Conservation (phyloP, 1,140 invertebrate species). For the Leptinotarsa lineolata region DNA sequence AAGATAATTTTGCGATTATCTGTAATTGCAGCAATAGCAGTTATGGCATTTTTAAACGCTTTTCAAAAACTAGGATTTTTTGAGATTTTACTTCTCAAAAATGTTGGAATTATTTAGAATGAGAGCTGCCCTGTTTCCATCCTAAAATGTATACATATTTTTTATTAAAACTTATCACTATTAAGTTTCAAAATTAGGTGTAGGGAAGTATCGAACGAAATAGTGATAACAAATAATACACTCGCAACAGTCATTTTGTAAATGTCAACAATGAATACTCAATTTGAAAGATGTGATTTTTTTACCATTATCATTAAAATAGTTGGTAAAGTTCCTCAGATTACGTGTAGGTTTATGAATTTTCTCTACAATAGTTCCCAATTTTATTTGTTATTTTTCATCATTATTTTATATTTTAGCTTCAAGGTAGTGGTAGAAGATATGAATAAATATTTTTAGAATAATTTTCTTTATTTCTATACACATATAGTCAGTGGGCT, state of each 20-base stretch:
- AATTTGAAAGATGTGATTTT: conserved; percentile 41
- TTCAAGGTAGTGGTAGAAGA: conserved; percentile 41
- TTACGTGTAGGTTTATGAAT: conserved; percentile 26
- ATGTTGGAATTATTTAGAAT: too few species aligned
- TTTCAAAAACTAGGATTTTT: too few species aligned
- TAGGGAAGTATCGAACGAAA: conserved; percentile 31
- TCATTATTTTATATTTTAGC: conserved; percentile 32
- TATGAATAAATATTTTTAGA: conserved; percentile 39
- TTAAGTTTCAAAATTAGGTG: conserved; percentile 19
- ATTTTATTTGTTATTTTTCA: conserved; percentile 25
- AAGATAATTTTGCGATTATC: too few species aligned
- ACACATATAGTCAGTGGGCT: too few species aligned
- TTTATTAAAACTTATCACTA: conserved; percentile 4
- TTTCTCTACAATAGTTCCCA: conserved; percentile 29
- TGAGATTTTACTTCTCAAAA: too few species aligned
- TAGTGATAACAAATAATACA: not conserved
- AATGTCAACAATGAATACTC: conserved; percentile 37
- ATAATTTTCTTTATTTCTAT: conserved; percentile 9
- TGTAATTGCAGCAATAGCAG: too few species aligned
- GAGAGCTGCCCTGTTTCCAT: conserved; percentile 29
- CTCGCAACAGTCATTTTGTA: conserved; percentile 8
- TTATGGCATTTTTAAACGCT: too few species aligned
- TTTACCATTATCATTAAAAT: conserved; percentile 41
- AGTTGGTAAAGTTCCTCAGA: conserved; percentile 26
- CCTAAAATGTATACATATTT: conserved; percentile 27